These are phyloP conservation scores for Xiphias gladius DNA, from an alignment of 2,113 vertebrate genomes.

Conservation along the genomic window DNA sequence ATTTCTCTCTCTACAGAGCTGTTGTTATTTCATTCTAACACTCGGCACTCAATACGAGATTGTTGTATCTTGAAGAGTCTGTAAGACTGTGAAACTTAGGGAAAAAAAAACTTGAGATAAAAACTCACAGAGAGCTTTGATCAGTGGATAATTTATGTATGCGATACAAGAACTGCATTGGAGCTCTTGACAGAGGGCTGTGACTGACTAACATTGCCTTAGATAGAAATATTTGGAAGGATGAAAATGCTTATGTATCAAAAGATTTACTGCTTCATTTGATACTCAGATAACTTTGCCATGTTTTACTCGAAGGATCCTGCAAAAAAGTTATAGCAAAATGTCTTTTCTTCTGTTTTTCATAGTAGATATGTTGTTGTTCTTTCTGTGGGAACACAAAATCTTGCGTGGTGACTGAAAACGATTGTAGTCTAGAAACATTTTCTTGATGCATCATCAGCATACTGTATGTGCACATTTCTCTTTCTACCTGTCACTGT, in stretches of 20 bases:
- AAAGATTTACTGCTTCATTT: constrained; percentile 52
- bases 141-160: constrained; percentile 68
- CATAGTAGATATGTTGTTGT: constrained; percentile 9
- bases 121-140: constrained; percentile 59
- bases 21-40: constrained; percentile 51
- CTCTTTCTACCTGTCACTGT: constrained; percentile 91
- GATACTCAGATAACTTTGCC: constrained; percentile 12
- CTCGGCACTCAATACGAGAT: constrained; percentile 34
- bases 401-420: constrained; percentile 47
- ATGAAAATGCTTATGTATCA: constrained; percentile 68
- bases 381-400: constrained; percentile 11
- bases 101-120: constrained; percentile 53
- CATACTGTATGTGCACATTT: constrained; percentile 90
- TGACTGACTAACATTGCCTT: constrained; percentile 60
- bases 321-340: background rate
- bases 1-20: constrained; percentile 24
- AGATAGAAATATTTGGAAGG: constrained; percentile 61
- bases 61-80: constrained; percentile 48
- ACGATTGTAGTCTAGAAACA: constrained; percentile 36
- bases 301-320: constrained; percentile 37
- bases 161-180: constrained; percentile 48
- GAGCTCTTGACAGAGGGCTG: constrained; percentile 57
- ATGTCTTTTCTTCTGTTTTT: constrained; percentile 17
- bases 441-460: constrained; percentile 64
- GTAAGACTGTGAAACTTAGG: constrained; percentile 57